Evolutionary conservation across 1,140 invertebrate species (phyloP), one percentile per base, ranked within the genome.

Genomic region (Neodiprion virginianus): DNA sequence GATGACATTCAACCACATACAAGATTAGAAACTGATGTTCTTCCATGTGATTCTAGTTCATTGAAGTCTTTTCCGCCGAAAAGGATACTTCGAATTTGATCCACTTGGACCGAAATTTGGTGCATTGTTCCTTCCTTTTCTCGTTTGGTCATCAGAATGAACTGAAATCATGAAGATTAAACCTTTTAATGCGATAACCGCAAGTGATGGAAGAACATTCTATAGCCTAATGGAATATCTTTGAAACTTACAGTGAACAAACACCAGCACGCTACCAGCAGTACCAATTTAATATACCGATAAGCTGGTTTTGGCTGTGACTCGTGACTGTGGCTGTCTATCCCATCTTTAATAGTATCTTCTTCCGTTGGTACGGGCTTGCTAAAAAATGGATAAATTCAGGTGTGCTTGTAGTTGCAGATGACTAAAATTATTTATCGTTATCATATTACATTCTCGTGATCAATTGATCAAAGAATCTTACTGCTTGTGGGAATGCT

Each of bases 71-170:
- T 72, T 53, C 1, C 53, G 73, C 61, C 21, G 49, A 69, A 82
- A 86, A 87, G 81, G 82, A 86, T 88, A 88, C 87, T 84, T 79
- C 72, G 78, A 14, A 78, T 77, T 78, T 82, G 48, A 49, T 80
- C 76, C 48, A 69, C 78, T 14, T 90, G 89, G 68, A 95, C 86
- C 23, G 91, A 92, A 8, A 94, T 88, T 77, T 92, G 92, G 79
- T 91, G 91, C 67, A 89, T 85, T 8, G 89, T 82, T 67, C 90
- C 86, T n/a, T 91, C 87, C 79, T 90, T 92, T 76, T 93, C 93
- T 73, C 89, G 91, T 78, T 92, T 93, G 65, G 89, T 87, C 86
- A 94, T 91, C 70, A 94, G 88, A n/a, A 92, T 89, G n/a, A 89
- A 79, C 74, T 93, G 91, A 74, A 93, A 93, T 69, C 89, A 10